Evolutionary conservation across 2,888 invertebrate species (phyloP).

Genomic region (Drosophila formosana): DNA sequence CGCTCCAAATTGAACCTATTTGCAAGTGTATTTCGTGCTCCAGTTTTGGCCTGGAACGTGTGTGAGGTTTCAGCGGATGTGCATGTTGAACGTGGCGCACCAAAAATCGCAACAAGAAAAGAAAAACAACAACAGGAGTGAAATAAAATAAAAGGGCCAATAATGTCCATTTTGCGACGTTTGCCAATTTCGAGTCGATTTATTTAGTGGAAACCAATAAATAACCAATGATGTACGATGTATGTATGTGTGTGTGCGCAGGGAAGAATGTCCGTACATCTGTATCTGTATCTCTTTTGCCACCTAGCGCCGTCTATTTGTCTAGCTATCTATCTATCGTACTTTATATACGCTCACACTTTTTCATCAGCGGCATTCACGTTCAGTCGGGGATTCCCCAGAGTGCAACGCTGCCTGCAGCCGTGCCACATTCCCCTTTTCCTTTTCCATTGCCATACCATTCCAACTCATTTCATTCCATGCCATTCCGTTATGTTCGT

Average conservation of each 20-base stretch:
- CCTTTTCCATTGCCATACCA: constrained; percentile 7
- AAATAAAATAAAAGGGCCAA: constrained; percentile 58
- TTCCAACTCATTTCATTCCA: constrained; percentile 29
- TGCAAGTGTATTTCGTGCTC: constrained; percentile 32
- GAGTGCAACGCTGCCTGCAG: constrained; percentile 48
- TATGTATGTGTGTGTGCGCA: background rate
- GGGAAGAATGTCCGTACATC: constrained; percentile 4
- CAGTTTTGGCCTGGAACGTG: constrained; percentile 31
- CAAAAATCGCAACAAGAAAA: constrained; percentile 17
- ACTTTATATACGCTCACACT: constrained; percentile 24
- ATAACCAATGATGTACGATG: constrained; percentile 76
- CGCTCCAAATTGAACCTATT: constrained; percentile 3
- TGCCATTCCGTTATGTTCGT: constrained; percentile 12
- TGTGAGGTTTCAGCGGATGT: constrained; percentile 27
- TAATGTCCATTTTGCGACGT: constrained; percentile 79
- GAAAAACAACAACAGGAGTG: background rate
- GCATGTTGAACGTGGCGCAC: constrained; percentile 41
- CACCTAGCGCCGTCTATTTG: constrained; percentile 29
- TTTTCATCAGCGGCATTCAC: constrained; percentile 31
- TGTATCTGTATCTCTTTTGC: constrained; percentile 24
- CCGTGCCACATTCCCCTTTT: constrained; percentile 4
- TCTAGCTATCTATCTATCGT: constrained; percentile 29
- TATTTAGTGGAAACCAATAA: constrained; percentile 79
- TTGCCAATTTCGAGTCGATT: constrained; percentile 79
- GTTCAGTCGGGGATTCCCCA: constrained; percentile 51